Percentiles rank a stretch among this genome's conserved stretches.
Evolutionary conservation across 2,797 vertebrate species (phyloP).

Genomic region (Oceanodroma leucorhoa): DNA sequence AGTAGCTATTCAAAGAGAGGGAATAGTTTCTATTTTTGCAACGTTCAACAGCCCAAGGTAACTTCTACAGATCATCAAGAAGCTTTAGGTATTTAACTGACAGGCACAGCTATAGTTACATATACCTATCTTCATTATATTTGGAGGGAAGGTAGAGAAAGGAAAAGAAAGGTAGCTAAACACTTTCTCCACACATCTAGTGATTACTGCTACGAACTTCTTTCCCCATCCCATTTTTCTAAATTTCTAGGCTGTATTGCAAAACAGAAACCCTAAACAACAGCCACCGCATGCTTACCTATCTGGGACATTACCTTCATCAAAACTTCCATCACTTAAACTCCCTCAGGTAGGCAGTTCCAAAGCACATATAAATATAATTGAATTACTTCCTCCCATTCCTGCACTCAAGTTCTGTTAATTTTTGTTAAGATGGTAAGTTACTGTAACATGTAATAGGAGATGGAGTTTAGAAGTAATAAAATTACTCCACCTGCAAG

Average conservation of each 20-base stretch:
- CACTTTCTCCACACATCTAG: background rate
- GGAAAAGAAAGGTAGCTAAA: background rate
- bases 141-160: background rate
- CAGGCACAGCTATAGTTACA: background rate
- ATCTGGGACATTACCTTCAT: background rate
- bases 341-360: background rate
- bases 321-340: background rate
- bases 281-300: background rate
- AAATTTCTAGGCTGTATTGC: background rate
- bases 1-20: background rate
- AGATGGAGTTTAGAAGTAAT: background rate
- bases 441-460: background rate
- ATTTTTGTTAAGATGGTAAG: background rate
- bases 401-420: background rate
- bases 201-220: background rate
- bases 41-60: background rate
- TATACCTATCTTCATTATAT: background rate
- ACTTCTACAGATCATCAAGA: background rate
- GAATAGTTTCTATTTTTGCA: constrained; percentile 2
- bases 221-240: background rate
- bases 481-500: background rate
- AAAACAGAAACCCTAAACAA: background rate
- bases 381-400: background rate
- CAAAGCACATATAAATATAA: background rate
- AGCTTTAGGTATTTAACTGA: background rate